Conservation (phyloP, 2,888 invertebrate species). For the Pantelozetes paolii region DNA sequence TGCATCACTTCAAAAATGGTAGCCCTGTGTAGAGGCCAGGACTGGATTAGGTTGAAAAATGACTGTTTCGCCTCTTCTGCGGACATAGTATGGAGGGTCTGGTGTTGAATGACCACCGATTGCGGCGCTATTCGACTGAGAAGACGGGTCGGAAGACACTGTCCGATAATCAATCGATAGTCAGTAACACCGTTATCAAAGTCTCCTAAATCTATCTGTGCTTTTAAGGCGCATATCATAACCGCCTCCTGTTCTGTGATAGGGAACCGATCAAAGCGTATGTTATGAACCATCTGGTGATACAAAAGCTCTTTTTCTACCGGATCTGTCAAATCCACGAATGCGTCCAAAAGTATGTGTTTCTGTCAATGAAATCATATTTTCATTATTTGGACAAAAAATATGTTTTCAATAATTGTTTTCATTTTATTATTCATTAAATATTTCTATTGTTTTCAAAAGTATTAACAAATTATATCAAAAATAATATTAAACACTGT, state of each 20-base stretch:
- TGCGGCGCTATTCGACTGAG: slow-evolving; percentile 72
- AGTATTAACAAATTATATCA: no score
- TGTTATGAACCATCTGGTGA: slow-evolving; percentile 84
- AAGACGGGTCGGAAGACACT: slow-evolving; percentile 76
- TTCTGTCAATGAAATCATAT: slow-evolving; percentile 56
- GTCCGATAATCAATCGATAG: slow-evolving; percentile 65
- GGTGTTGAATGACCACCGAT: slow-evolving; percentile 83
- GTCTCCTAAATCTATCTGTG: slow-evolving; percentile 85
- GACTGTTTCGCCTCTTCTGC: slow-evolving; percentile 83
- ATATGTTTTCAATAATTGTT: no score
- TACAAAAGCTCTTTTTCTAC: slow-evolving; percentile 90
- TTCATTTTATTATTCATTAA: no score
- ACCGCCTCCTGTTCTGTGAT: slow-evolving; percentile 91
- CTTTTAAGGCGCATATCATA: slow-evolving; percentile 87
- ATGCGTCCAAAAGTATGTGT: slow-evolving; percentile 74
- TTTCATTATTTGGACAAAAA: neutral
- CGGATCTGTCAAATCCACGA: slow-evolving; percentile 71
- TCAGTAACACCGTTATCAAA: slow-evolving; percentile 55
- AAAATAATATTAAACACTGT: no score
- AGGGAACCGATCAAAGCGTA: slow-evolving; percentile 84
- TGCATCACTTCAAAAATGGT: slow-evolving; percentile 95
- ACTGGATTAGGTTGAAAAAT: slow-evolving; percentile 83
- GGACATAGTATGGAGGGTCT: slow-evolving; percentile 79
- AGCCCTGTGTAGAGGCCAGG: slow-evolving; percentile 87
- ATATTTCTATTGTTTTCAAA: no score